A percentile compares a stretch with the other conserved stretches of the same genome.
Evolutionary conservation across 2,113 vertebrate species (phyloP).

Genomic region (Mesoclemmys tuberculata): DNA sequence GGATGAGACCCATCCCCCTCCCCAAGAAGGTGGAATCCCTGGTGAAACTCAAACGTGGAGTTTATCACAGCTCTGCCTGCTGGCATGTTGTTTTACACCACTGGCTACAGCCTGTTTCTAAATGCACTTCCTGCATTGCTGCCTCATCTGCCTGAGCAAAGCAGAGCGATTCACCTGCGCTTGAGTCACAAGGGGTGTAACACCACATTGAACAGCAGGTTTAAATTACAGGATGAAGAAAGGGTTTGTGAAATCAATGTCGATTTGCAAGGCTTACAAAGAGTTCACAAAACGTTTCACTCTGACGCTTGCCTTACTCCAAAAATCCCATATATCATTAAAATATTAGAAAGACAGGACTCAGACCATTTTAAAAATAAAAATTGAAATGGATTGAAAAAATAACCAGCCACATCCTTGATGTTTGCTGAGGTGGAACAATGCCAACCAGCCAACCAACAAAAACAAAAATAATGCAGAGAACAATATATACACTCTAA

Average conservation of each 20-base stretch:
- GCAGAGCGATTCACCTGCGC: background rate
- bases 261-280: slow-evolving; percentile 29
- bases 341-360: background rate
- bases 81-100: background rate
- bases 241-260: background rate
- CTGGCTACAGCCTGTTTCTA: background rate
- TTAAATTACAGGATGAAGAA: background rate
- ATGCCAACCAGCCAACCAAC: background rate
- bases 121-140: background rate
- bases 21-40: too few relatives aligned
- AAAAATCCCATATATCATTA: background rate
- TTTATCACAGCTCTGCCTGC: background rate
- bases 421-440: background rate
- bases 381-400: background rate
- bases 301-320: slow-evolving; percentile 16
- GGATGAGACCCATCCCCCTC: too few relatives aligned
- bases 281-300: background rate
- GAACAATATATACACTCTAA: background rate
- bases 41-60: too few relatives aligned
- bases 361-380: background rate
- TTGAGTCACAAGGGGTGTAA: background rate
- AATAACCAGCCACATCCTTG: background rate
- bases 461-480: background rate
- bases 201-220: background rate
- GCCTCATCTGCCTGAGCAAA: background rate